Evolutionary conservation across 2,113 vertebrate species (phyloP).

Genomic region (Noctilio leporinus): DNA sequence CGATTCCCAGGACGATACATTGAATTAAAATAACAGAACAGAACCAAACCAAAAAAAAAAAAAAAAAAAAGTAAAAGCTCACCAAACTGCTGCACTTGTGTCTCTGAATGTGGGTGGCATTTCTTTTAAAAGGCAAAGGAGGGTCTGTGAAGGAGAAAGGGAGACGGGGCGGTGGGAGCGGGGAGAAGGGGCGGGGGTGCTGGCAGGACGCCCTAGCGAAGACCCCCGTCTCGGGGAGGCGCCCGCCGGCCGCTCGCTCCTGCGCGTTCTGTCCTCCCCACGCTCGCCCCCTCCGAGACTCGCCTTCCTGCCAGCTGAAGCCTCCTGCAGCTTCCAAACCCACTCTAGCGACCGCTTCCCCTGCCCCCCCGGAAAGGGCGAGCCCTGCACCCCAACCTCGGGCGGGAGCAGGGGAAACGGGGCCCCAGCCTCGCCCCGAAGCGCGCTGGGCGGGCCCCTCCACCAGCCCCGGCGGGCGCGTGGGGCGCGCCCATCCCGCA

Average conservation of each 20-base stretch:
- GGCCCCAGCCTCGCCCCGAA: not conserved
- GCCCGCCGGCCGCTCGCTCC: too few species aligned
- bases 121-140: slow-evolving; percentile 74
- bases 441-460: not conserved
- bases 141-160: slow-evolving; percentile 73
- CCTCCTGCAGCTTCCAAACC: slow-evolving; percentile 1
- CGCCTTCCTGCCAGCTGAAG: not conserved
- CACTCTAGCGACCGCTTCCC: not conserved
- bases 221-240: not conserved
- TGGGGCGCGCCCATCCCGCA: slow-evolving; percentile 32
- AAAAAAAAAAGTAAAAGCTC: slow-evolving; percentile 61
- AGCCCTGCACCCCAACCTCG: not conserved
- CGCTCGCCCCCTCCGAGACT: not conserved
- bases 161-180: slow-evolving; percentile 30
- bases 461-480: not conserved
- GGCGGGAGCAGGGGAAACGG: not conserved
- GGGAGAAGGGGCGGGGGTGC: not conserved
- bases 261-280: not conserved
- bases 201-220: not conserved
- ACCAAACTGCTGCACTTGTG: slow-evolving; percentile 75
- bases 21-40: slow-evolving; percentile 70
- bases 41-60: slow-evolving; percentile 30
- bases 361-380: not conserved
- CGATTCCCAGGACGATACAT: slow-evolving; percentile 71
- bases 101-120: slow-evolving; percentile 74